Conservation (phyloP, 2,113 vertebrate genomes). For the Rhynchomys soricoides region DNA sequence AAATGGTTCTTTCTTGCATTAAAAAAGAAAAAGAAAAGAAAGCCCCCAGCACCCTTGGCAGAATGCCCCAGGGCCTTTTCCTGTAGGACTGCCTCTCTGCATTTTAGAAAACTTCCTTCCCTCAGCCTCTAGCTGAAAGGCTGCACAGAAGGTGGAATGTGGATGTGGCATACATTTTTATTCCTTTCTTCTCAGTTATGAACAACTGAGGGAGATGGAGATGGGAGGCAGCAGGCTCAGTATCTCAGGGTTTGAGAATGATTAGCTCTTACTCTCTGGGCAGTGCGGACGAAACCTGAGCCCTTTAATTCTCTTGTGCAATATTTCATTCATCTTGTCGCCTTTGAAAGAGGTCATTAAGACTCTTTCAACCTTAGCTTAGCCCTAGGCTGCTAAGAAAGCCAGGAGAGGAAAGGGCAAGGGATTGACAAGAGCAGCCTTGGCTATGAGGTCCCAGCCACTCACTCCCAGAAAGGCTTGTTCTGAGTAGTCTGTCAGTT, state of each 20-base stretch:
- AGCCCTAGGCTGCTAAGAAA: conserved; percentile 9
- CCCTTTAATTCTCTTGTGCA: conserved; percentile 66
- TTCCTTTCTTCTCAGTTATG: conserved; percentile 48
- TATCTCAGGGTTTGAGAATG: conserved; percentile 49
- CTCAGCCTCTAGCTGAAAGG: background rate
- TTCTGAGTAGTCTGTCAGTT: background rate
- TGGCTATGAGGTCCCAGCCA: background rate
- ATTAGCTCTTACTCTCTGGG: conserved; percentile 30
- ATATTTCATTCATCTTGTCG: conserved; percentile 56
- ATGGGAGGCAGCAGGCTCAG: background rate
- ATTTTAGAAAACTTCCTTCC: background rate
- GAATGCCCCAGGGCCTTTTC: background rate
- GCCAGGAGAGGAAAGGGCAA: background rate
- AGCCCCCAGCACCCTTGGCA: background rate
- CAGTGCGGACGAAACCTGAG: conserved; percentile 46
- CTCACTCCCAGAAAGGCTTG: background rate
- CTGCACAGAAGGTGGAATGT: background rate
- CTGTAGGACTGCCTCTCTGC: background rate
- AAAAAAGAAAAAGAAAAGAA: background rate
- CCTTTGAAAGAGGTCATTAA: conserved; percentile 65
- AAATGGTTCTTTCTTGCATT: conserved; percentile 45
- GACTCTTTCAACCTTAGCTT: conserved; percentile 38
- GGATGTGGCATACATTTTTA: conserved; percentile 11
- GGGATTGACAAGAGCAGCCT: background rate
- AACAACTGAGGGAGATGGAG: conserved; percentile 8